phyloP scores from a whole-genome alignment of 2,113 vertebrate species.

The Uria lomvia region DNA sequence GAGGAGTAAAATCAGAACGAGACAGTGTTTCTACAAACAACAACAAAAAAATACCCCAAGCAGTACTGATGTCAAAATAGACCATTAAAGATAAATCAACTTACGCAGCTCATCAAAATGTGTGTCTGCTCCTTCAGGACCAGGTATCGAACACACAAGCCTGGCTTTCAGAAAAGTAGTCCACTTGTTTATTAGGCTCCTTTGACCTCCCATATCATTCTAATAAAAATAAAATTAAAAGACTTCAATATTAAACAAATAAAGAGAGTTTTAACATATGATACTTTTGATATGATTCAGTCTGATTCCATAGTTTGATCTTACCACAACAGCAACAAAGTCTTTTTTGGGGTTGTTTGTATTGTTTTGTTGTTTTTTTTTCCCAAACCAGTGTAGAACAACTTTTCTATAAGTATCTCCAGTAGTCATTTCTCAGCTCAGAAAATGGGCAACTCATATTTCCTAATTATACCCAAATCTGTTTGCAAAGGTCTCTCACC shows the following conservation, averaged over 20 bases:
- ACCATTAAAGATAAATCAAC: conserved; percentile 42
- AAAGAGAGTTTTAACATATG: not conserved
- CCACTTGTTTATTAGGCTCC: conserved; percentile 98
- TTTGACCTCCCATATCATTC: conserved; percentile 96
- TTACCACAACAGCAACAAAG: not conserved
- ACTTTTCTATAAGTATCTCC: not conserved
- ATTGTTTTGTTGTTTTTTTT: not conserved
- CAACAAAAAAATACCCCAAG: not conserved
- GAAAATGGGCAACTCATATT: not conserved
- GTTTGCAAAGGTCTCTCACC: not conserved
- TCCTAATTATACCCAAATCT: not conserved
- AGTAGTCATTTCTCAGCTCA: not conserved
- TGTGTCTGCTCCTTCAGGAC: conserved; percentile 91
- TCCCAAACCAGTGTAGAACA: not conserved
- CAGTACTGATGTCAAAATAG: not conserved
- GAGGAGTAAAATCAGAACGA: not conserved
- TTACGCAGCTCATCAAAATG: conserved; percentile 97
- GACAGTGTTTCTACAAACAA: not conserved
- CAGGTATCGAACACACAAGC: conserved; percentile 92
- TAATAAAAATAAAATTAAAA: conserved; percentile 60
- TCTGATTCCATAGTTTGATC: not conserved
- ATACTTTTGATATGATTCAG: not conserved
- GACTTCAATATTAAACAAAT: not conserved
- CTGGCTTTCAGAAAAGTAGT: conserved; percentile 97
- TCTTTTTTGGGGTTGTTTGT: not conserved